Conservation (phyloP, 1,140 invertebrate genomes). For the Eriosoma lanigerum region DNA sequence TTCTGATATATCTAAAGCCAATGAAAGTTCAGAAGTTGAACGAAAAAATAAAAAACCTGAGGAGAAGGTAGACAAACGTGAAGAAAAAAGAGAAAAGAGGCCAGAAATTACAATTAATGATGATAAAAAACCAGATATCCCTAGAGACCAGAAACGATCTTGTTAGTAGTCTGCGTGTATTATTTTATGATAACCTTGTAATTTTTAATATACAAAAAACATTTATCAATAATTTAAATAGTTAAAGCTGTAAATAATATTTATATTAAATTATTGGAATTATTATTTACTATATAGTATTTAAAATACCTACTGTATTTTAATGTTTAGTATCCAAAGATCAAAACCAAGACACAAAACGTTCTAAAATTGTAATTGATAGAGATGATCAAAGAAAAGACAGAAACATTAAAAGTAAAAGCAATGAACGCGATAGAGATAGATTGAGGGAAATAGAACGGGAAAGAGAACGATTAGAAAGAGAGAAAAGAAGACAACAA, state of each 20-base stretch:
- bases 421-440: constrained; percentile 47
- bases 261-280: too few species aligned
- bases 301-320: too few species aligned
- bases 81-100: constrained; percentile 53
- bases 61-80: constrained; percentile 58
- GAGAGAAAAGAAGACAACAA: constrained; percentile 42
- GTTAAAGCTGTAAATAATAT: too few species aligned
- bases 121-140: constrained; percentile 41
- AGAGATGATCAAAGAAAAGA: constrained; percentile 27
- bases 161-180: background rate
- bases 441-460: constrained; percentile 26
- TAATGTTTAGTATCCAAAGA: constrained; percentile 22
- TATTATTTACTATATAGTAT: too few species aligned
- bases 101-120: constrained; percentile 48
- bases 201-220: too few species aligned
- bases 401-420: constrained; percentile 50
- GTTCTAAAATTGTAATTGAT: constrained; percentile 42
- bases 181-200: too few species aligned
- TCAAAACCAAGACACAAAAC: constrained; percentile 35
- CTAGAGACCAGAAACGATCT: constrained; percentile 18
- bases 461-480: constrained; percentile 25
- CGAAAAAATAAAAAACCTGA: constrained; percentile 60
- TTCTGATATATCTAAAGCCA: constrained; percentile 56
- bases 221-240: too few species aligned
- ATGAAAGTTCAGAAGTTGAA: constrained; percentile 55